Evolutionary conservation across 1,140 invertebrate genomes (phyloP), one percentile per base, ranked within the genome.

Genomic region (Cyclargus thomasi): DNA sequence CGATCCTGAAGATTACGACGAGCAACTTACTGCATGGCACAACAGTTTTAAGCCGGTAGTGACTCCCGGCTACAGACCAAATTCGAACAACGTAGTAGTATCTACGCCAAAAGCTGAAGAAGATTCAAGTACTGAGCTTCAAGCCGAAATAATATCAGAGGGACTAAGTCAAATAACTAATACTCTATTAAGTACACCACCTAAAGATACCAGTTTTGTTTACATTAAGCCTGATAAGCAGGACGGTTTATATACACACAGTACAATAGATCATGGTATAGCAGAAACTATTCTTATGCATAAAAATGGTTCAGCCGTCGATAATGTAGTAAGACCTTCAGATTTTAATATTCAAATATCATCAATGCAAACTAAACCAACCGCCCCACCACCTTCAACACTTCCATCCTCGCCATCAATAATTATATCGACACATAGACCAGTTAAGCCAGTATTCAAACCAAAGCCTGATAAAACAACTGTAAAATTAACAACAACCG

Each of bases 221-320:
- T 91, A 88, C 70, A 74, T 79, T 16, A 91, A 90, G 67, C 85
- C 91, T 5, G 85, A 79, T 47, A 83, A 89, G 62, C 82, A 90
- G 63, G 82, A 91, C 8, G 74, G 77, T 36, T 73, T 91, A 6
- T 83, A 81, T 53, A 75, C 81, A 1, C 92, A 78, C 59, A 91
- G 93, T 23, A 90, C 90, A 14, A 94, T 93, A 22, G 83, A 94
- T 75, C 92, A 94, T 68, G 91, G 65, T 39, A 66, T 88, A 35
- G 92, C 93, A 5, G 94, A 96, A 22, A 95, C 94, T 0, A 91
- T 95, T 68, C 74, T 95, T 0, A 69, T 94, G 0, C 92, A 94
- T 74, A 89, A 92, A 74, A 94, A 94, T 69, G 94, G 94, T 17
- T 91, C 92, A 0, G 77, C 82, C 65, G 91, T 90, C 0, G 79